These are phyloP conservation scores for Catharus bicknelli DNA, from an alignment of 2,113 vertebrate genomes.

Conservation along the genomic window DNA sequence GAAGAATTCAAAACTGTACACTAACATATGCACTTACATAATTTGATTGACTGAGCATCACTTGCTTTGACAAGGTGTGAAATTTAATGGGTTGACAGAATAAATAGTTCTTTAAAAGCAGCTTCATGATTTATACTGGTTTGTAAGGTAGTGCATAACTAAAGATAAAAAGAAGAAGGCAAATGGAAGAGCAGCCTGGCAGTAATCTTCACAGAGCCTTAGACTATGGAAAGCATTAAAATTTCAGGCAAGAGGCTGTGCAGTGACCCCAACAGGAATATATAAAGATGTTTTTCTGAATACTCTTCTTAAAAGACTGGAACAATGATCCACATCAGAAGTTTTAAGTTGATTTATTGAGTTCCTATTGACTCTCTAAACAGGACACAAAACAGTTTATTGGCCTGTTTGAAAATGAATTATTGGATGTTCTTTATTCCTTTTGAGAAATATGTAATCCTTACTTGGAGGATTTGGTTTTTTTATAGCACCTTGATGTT, in stretches of 20 bases:
- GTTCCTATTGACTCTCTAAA: conserved; percentile 32
- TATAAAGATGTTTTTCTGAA: not conserved
- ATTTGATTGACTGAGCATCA: not conserved
- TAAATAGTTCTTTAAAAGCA: not conserved
- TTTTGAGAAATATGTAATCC: not conserved
- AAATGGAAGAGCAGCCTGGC: not conserved
- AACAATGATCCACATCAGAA: conserved; percentile 35
- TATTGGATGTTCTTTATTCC: not conserved
- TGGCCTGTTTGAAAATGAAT: conserved; percentile 46
- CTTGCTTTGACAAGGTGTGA: conserved; percentile 23
- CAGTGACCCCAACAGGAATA: not conserved
- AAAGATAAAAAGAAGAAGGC: rapidly evolving
- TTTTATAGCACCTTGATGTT: conserved; percentile 17
- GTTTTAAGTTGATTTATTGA: conserved; percentile 37
- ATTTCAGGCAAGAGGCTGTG: not conserved
- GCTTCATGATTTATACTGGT: not conserved
- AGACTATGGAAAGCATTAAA: conserved; percentile 6
- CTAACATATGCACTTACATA: not conserved
- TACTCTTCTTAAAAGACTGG: conserved; percentile 18
- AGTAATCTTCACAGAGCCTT: conserved; percentile 34
- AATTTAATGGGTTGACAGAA: not conserved
- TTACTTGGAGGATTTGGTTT: not conserved
- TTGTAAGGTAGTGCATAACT: not conserved
- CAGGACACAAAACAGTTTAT: conserved; percentile 1
- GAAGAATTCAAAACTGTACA: not conserved